Evolutionary conservation across 1,140 invertebrate species (phyloP).

Genomic region (Lerema accius): DNA sequence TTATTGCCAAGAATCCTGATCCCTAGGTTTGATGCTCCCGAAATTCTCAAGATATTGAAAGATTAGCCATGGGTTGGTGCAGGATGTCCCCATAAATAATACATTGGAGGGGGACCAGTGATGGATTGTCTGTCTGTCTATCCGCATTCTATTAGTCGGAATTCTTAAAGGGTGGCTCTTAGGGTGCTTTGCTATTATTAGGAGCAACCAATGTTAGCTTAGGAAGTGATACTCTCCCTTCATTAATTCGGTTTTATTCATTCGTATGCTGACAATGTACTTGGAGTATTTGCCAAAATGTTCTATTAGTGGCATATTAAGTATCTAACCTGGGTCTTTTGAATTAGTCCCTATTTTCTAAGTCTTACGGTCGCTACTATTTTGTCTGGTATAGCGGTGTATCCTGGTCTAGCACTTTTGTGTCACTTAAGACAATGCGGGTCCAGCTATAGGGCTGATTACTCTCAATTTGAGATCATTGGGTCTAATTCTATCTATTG

Average conservation of each 20-base stretch:
- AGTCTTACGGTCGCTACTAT: too few relatives aligned
- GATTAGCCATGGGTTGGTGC: constrained; percentile 75
- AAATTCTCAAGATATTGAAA: constrained; percentile 80
- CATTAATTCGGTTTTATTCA: constrained; percentile 51
- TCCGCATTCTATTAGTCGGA: constrained; percentile 78
- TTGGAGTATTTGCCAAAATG: constrained; percentile 39
- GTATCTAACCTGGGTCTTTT: constrained; percentile 4
- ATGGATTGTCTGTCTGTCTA: constrained; percentile 80
- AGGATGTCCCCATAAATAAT: constrained; percentile 81
- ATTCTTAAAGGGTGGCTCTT: constrained; percentile 78
- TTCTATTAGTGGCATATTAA: constrained; percentile 13
- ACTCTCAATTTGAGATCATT: constrained; percentile 24
- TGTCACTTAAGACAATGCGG: constrained; percentile 24
- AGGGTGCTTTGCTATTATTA: constrained; percentile 71
- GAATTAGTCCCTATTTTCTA: not conserved
- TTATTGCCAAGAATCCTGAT: constrained; percentile 48
- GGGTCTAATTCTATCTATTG: constrained; percentile 24
- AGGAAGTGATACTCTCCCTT: constrained; percentile 63
- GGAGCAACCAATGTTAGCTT: constrained; percentile 72
- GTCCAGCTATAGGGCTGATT: constrained; percentile 14
- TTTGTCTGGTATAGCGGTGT: constrained; percentile 2
- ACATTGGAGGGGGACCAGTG: constrained; percentile 73
- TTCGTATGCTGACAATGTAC: constrained; percentile 25
- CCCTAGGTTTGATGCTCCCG: constrained; percentile 60
- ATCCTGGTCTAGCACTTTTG: not conserved